A percentile compares a stretch with the other conserved stretches of the same genome.
These are phyloP conservation scores for Cygnus atratus DNA, from an alignment of 2,113 vertebrate genomes.

Conservation along the genomic window DNA sequence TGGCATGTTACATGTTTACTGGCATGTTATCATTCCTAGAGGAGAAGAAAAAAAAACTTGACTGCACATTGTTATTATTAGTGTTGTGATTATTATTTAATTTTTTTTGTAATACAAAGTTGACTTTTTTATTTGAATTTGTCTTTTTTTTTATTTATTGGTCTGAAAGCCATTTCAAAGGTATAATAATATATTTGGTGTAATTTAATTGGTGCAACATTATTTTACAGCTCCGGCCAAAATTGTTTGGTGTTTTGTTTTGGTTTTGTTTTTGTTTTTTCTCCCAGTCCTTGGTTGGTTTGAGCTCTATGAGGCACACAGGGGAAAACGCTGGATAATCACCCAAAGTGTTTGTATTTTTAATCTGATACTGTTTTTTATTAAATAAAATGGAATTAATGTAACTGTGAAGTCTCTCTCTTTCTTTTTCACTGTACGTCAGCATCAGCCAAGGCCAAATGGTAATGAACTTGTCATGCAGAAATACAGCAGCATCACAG, in stretches of 20 bases:
- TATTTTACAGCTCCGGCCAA: constrained; percentile 79
- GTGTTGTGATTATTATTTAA: constrained; percentile 89
- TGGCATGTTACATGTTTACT: constrained; percentile 87
- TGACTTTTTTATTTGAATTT: constrained; percentile 89
- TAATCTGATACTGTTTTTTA: constrained; percentile 79
- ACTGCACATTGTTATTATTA: constrained; percentile 98
- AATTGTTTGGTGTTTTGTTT: constrained; percentile 60
- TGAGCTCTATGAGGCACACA: constrained; percentile 69
- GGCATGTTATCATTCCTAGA: constrained; percentile 84
- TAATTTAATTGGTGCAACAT: constrained; percentile 86
- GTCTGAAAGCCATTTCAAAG: constrained; percentile 96
- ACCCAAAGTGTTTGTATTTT: constrained; percentile 82
- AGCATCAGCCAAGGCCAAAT: neutral
- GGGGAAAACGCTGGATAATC: constrained; percentile 76
- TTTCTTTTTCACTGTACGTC: neutral
- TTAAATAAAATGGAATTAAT: constrained; percentile 79
- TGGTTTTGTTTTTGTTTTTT: neutral
- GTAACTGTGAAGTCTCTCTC: constrained; percentile 56
- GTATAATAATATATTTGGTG: constrained; percentile 89
- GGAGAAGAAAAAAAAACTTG: constrained; percentile 85
- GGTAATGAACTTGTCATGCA: constrained; percentile 30
- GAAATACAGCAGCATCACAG: constrained; percentile 26
- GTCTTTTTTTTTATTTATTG: constrained; percentile 94
- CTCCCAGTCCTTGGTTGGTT: constrained; percentile 74
- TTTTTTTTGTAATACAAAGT: constrained; percentile 83